Percentiles rank a stretch among this genome's conserved stretches.
These are phyloP conservation scores for Bothrops jararaca DNA, from an alignment of 2,113 vertebrate species.

Conservation along the genomic window DNA sequence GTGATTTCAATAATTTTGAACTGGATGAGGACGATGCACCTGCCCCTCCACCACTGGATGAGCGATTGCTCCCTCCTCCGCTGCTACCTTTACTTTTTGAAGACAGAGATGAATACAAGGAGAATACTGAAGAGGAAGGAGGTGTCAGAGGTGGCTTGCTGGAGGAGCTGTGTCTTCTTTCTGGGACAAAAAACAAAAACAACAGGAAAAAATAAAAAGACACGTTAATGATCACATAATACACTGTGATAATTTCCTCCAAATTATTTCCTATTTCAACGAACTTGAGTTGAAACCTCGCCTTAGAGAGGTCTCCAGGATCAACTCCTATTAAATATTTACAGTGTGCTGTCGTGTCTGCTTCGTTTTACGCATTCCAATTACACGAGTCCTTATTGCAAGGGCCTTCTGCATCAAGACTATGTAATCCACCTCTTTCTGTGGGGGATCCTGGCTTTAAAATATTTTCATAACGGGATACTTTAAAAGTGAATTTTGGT, in stretches of 20 bases:
- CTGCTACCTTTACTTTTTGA: slow-evolving; percentile 79
- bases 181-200: slow-evolving; percentile 64
- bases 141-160: slow-evolving; percentile 81
- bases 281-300: neutral
- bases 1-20: slow-evolving; percentile 88
- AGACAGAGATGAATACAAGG: slow-evolving; percentile 78
- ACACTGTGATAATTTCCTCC: slow-evolving; percentile 12
- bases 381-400: neutral
- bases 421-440: neutral
- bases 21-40: slow-evolving; percentile 79
- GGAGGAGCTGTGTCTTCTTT: slow-evolving; percentile 95
- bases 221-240: slow-evolving; percentile 2
- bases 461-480: neutral
- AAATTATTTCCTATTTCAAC: neutral
- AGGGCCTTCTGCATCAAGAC: neutral
- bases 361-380: neutral
- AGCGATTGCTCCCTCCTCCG: slow-evolving; percentile 71
- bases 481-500: neutral
- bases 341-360: neutral
- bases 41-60: slow-evolving; percentile 71
- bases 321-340: neutral
- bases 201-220: neutral
- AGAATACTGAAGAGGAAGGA: slow-evolving; percentile 77
- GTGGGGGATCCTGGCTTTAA: neutral
- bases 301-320: neutral